These are phyloP conservation scores for Athalia rosae DNA, from an alignment of 2,888 invertebrate species.

Conservation along the genomic window DNA sequence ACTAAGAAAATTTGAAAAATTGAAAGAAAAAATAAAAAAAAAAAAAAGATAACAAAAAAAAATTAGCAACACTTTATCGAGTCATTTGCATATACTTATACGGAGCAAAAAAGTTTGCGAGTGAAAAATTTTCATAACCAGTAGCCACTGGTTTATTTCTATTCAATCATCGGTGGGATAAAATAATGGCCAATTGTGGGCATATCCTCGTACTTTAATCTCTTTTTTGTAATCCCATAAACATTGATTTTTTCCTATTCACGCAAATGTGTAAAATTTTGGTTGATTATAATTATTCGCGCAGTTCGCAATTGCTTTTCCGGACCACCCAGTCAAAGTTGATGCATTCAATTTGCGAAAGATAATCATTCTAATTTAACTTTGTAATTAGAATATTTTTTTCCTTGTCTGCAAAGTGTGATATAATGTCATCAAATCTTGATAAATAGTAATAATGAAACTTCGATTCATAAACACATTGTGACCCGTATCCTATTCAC, in stretches of 20 bases:
- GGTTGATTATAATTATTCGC: too few species aligned
- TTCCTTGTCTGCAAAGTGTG: not conserved
- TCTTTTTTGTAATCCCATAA: too few species aligned
- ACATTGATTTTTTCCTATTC: too few species aligned
- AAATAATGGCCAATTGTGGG: not conserved
- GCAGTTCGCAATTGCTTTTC: too few species aligned
- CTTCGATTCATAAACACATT: slow-evolving; percentile 10
- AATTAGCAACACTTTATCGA: not conserved
- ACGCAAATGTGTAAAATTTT: too few species aligned
- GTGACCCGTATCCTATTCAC: not conserved
- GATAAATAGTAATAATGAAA: slow-evolving; percentile 1
- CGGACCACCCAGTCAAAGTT: not conserved
- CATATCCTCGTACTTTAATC: too few species aligned
- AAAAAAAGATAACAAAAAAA: not conserved
- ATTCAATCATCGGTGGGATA: slow-evolving; percentile 16
- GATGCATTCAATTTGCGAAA: not conserved
- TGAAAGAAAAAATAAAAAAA: not conserved
- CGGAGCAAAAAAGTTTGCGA: not conserved
- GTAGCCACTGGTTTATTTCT: slow-evolving; percentile 9
- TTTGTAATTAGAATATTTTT: slow-evolving; percentile 15
- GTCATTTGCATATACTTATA: not conserved
- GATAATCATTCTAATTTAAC: slow-evolving; percentile 13
- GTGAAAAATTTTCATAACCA: slow-evolving; percentile 9
- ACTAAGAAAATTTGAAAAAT: not conserved
- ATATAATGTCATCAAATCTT: not conserved